phyloP scores from a whole-genome alignment of 1,140 invertebrate genomes.

The Colletes latitarsis region DNA sequence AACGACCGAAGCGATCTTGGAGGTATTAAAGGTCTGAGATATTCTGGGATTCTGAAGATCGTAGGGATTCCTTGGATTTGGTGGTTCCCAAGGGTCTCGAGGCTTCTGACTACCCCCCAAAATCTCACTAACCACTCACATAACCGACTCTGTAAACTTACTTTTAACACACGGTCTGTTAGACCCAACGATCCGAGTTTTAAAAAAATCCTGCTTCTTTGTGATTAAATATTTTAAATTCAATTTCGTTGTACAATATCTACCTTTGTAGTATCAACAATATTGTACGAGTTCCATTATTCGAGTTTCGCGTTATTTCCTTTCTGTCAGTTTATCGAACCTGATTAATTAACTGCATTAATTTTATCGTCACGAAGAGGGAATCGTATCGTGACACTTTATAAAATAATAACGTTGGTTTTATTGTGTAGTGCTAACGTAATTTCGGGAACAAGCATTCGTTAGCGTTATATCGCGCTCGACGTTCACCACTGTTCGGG shows the following conservation, averaged over 20 bases:
- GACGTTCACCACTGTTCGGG: background rate
- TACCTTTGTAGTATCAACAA: background rate
- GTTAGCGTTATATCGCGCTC: background rate
- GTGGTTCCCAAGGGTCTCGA: too few relatives aligned
- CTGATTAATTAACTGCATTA: background rate
- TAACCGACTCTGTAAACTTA: background rate
- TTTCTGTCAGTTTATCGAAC: background rate
- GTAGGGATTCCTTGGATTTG: too few relatives aligned
- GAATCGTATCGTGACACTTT: background rate
- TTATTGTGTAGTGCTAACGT: background rate
- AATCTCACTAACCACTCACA: background rate
- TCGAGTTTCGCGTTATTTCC: background rate
- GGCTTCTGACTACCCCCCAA: too few relatives aligned
- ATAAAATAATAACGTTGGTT: background rate
- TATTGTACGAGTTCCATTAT: background rate
- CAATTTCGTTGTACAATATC: constrained; percentile 2
- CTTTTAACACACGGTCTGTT: too few relatives aligned
- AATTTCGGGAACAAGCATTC: background rate
- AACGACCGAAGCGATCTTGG: too few relatives aligned
- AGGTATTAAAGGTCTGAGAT: too few relatives aligned
- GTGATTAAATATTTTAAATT: background rate
- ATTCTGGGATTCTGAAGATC: too few relatives aligned
- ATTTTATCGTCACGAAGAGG: background rate
- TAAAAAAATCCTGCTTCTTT: too few relatives aligned
- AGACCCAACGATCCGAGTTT: too few relatives aligned